Evolutionary conservation across 1,140 invertebrate species (phyloP), one percentile per base, ranked within the genome.

Genomic region (Ephestia elutella): DNA sequence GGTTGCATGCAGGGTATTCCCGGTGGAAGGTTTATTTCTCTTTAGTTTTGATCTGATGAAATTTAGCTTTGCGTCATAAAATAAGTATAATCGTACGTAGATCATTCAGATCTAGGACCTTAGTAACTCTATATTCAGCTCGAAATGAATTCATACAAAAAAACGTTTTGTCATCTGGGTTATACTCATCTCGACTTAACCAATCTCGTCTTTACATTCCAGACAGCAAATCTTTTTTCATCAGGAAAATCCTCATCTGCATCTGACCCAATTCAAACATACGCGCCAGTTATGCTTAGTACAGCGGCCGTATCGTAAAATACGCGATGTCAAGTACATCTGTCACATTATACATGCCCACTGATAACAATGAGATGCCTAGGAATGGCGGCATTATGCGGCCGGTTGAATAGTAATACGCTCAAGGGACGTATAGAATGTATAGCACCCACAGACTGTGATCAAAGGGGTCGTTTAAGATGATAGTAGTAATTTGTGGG

Each of bases 341-440:
- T 54, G 59, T 65, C 62, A 61, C 61, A 63, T 65, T 61, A 44
- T 44, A 44, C 38, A 44, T 44, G 38, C 38, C 30, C 18, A 49
- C 59, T 60, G 70, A 72, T 70, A 70, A 65, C 66, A 59, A 54
- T 57, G 58, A 65, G 51, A 50, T 56, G 65, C 59, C 54, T 50
- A 54, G 59, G 66, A 59, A 62, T 64, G 51, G 59, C 57, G 51
- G 58, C 54, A 56, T 61, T 62, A 59, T 56, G 19, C 59, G 56
- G 38, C 21, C 54, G 55, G 20, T 19, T 19, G 49, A 20, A 57
- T 56, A 56, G 20, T 54, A 28, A 54, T 54, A 44, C 13, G 38
- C 38, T 17, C 38, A 15, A 15, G 15, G 13, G n/a, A 15, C 10
- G 7, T 44, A 44, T 32, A 32, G n/a, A 3, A 44, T 44, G 5